Conservation (phyloP, 2,797 vertebrate genomes). For the Muraenolepis orangiensis region DNA sequence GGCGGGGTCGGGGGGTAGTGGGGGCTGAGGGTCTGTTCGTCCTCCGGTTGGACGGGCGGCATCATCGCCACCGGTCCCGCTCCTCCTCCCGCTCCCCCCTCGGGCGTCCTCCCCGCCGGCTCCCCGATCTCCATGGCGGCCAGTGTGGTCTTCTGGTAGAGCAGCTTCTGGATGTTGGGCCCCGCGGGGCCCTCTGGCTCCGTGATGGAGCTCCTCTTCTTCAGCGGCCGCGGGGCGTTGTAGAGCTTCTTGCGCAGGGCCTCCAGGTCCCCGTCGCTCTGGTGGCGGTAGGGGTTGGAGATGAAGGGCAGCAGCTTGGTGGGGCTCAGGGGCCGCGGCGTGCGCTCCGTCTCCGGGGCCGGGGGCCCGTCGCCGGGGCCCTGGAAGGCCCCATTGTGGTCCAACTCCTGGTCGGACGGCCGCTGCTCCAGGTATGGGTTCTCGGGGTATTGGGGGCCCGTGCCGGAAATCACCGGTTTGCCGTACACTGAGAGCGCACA, state of each 20-base stretch:
- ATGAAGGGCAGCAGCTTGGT: constrained; percentile 95
- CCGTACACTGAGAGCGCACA: constrained; percentile 81
- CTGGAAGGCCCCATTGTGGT: constrained; percentile 58
- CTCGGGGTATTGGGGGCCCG: constrained; percentile 63
- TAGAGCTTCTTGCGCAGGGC: constrained; percentile 90
- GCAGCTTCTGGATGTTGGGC: constrained; percentile 95
- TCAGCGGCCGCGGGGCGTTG: constrained; percentile 88
- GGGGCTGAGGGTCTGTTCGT: constrained; percentile 39
- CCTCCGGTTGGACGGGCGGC: constrained; percentile 32
- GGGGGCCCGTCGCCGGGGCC: constrained; percentile 53
- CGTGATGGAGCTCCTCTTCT: constrained; percentile 98
- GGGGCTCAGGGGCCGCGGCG: constrained; percentile 92
- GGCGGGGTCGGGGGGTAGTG: constrained; percentile 34
- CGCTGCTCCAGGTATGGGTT: constrained; percentile 78
- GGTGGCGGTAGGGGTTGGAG: constrained; percentile 92
- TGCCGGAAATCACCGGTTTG: constrained; percentile 84
- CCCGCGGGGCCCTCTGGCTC: constrained; percentile 93
- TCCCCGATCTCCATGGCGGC: constrained; percentile 86
- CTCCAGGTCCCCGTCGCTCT: constrained; percentile 92
- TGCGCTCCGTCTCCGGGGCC: constrained; percentile 83
- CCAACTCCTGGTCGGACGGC: constrained; percentile 61
- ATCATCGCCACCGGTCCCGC: constrained; percentile 22
- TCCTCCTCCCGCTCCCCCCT: constrained; percentile 18
- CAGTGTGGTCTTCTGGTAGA: constrained; percentile 96
- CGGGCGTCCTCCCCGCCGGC: constrained; percentile 21